phyloP scores from a whole-genome alignment of 2,113 vertebrate genomes.

The Alligator sinensis region DNA sequence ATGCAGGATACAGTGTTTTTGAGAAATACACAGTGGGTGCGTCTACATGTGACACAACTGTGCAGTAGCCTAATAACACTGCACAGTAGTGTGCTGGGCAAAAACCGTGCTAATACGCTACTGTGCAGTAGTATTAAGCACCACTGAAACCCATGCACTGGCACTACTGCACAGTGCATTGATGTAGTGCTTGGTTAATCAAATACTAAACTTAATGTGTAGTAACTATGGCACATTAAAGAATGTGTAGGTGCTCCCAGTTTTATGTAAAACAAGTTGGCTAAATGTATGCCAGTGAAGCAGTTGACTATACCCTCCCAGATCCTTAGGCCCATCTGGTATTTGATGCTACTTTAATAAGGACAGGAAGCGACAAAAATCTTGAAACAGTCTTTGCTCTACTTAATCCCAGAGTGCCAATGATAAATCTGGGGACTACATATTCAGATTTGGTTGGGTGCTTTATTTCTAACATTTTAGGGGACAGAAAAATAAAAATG shows the following conservation, averaged over 20 bases:
- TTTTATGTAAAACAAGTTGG: not conserved
- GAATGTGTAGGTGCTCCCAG: no score
- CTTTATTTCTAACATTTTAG: not conserved
- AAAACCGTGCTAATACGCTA: no score
- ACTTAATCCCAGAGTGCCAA: constrained; percentile 12
- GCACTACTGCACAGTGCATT: no score
- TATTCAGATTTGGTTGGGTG: not conserved
- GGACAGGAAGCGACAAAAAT: not conserved
- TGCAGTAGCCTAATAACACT: constrained; percentile 16
- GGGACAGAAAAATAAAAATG: not conserved
- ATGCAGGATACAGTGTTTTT: not conserved
- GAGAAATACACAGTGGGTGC: not conserved
- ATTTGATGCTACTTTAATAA: not conserved
- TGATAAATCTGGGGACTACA: not conserved
- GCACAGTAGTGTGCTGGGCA: no score
- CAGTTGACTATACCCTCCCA: not conserved
- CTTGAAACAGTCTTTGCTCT: no score
- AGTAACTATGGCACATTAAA: no score
- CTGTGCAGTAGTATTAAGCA: no score
- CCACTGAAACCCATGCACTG: no score
- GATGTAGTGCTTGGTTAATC: no score
- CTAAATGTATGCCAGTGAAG: not conserved
- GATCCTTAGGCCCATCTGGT: not conserved
- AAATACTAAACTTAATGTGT: no score
- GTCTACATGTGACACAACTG: constrained; percentile 41